Evolutionary conservation across 1,140 invertebrate genomes (phyloP).

Genomic region (Plectrocnemia conspersa): DNA sequence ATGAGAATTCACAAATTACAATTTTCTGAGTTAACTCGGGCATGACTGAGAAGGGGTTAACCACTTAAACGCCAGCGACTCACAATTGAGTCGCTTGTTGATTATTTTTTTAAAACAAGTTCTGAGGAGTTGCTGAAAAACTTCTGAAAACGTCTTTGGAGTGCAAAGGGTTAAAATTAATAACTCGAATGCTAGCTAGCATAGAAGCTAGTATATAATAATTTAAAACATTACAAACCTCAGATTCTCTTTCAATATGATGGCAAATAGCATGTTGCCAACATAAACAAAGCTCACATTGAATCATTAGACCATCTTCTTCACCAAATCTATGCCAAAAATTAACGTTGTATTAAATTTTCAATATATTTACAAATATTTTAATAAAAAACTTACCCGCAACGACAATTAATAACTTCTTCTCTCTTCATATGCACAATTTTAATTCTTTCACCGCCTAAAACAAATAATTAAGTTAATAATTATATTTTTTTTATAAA

Average conservation of each 20-base stretch:
- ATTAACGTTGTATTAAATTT: not conserved
- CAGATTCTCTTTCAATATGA: constrained; percentile 67
- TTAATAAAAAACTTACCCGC: constrained; percentile 46
- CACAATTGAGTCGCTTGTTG: too few species aligned
- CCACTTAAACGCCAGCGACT: too few species aligned
- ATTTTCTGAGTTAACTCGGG: too few species aligned
- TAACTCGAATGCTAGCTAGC: too few species aligned
- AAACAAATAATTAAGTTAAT: constrained; percentile 20
- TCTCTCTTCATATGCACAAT: constrained; percentile 64
- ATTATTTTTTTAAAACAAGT: too few species aligned
- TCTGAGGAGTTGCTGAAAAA: too few species aligned
- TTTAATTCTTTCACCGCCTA: constrained; percentile 59
- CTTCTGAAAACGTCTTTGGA: too few species aligned
- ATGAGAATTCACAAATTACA: too few species aligned
- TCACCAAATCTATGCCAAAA: constrained; percentile 57
- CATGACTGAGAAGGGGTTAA: too few species aligned
- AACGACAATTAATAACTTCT: constrained; percentile 86
- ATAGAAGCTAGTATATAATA: too few species aligned
- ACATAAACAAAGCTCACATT: constrained; percentile 89
- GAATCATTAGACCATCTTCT: constrained; percentile 91
- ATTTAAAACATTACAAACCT: too few species aligned
- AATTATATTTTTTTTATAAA: constrained; percentile 8
- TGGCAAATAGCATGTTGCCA: constrained; percentile 93
- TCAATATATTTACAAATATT: not conserved
- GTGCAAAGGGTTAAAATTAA: too few species aligned